phyloP scores from a whole-genome alignment of 2,113 vertebrate species.

The Pachypanchax playfairii region DNA sequence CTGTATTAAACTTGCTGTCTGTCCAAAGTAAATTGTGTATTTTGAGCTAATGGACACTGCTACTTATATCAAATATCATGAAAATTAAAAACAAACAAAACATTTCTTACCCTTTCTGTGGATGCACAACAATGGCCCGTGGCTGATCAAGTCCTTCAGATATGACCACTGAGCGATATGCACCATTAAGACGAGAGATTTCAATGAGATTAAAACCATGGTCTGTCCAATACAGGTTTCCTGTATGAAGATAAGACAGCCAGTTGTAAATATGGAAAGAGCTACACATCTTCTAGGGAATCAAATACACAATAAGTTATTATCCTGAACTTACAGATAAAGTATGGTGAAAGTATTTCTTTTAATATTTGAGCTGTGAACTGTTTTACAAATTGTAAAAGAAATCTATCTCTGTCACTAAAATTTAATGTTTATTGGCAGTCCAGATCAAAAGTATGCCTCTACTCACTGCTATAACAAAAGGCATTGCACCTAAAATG shows the following conservation, averaged over 20 bases:
- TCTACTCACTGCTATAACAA: not conserved
- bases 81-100: not conserved
- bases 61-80: not conserved
- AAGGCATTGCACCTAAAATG: not conserved
- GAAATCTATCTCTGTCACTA: not conserved
- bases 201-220: slow-evolving; percentile 97
- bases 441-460: slow-evolving; percentile 2
- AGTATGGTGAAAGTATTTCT: not conserved
- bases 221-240: slow-evolving; percentile 98
- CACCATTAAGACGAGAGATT: slow-evolving; percentile 92
- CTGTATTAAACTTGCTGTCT: no score
- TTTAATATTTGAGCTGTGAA: not conserved
- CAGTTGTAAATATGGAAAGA: not conserved
- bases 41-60: not conserved
- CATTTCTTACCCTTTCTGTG: slow-evolving; percentile 84
- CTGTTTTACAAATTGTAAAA: not conserved
- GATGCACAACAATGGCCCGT: slow-evolving; percentile 91
- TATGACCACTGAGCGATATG: slow-evolving; percentile 93
- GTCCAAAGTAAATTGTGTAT: not conserved
- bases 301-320: not conserved
- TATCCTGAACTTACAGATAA: not conserved
- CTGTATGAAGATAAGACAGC: slow-evolving; percentile 68
- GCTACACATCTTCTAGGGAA: not conserved
- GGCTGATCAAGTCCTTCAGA: slow-evolving; percentile 96
- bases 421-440: not conserved